Base-by-base conservation (phyloP, 2,113 vertebrate genomes). In the Verasper variegatus region DNA sequence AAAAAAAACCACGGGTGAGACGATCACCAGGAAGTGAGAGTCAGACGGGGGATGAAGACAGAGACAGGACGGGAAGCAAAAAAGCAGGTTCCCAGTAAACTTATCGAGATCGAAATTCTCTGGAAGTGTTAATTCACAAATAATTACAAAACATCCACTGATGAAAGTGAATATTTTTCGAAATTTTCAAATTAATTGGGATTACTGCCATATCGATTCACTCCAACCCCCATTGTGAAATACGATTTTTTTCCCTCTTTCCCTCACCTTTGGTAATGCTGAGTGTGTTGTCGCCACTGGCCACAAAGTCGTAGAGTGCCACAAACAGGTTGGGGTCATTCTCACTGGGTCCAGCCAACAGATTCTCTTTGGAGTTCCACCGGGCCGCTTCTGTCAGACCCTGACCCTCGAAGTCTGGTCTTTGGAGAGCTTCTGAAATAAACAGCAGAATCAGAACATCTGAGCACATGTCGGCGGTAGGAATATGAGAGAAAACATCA, bases 331-430 rank as follows among this genome's bases (percentile, higher is more conserved):
- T 99, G 80, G 97, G 96, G 90, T 99, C 98, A 94, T 99, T 99
- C 93, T 99, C 98, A 64, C 97, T 96, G 55, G 98, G 98, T 56
- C 97, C 96, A 1, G 97, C 95, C 68, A 99, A 95, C 18, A 99
- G 96, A 85, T 99, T 99, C 91, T 99, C 98, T 93, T 99, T 99
- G 86, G 98, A 99, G 94, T 99, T 99, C 98, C 98, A 99, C 71
- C 98, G 97, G 51, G 97, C 97, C 0, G 98, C 97, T 93, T 99
- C 98, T 0, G 95, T 97, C 86, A 99, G 94, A 83, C 97, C 96
- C 73, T 96, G 96, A 26, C 96, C 94, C 92, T 99, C 97, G 17
- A 98, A 96, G 90, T 99, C 98, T 0, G 98, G 98, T 91, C 96
- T 96, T 92, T 99, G 97, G 74, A 99, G 96, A 91, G 97, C 97